A percentile compares a stretch with the other conserved stretches of the same genome.
phyloP scores from a whole-genome alignment of 2,888 invertebrate species.

The Neria commutata region DNA sequence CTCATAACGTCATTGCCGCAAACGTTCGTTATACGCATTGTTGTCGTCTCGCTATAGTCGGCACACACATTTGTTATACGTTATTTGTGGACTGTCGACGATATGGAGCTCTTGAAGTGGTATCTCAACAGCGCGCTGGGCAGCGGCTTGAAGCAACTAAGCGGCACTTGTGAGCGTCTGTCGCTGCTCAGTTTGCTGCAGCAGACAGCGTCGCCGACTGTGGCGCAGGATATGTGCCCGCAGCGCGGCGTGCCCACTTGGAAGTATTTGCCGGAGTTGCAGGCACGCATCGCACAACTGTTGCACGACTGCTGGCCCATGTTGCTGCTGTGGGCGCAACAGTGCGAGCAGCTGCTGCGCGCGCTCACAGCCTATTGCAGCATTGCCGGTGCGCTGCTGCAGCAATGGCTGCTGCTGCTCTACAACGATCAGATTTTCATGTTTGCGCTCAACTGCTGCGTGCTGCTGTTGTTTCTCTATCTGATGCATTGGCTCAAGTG shows the following conservation, averaged over 20 bases:
- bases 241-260: slow-evolving; percentile 24
- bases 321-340: slow-evolving; percentile 19
- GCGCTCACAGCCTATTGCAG: slow-evolving; percentile 25
- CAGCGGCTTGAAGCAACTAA: too few relatives aligned
- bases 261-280: slow-evolving; percentile 26
- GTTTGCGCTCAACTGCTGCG: slow-evolving; percentile 41
- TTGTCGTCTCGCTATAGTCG: too few relatives aligned
- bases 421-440: slow-evolving; percentile 43
- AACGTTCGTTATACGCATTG: too few relatives aligned
- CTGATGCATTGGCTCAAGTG: slow-evolving; percentile 39
- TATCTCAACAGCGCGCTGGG: too few relatives aligned
- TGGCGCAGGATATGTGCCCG: slow-evolving; percentile 17
- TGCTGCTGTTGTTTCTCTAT: slow-evolving; percentile 48
- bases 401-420: not conserved
- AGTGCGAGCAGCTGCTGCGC: slow-evolving; percentile 29
- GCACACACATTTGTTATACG: too few relatives aligned
- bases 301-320: slow-evolving; percentile 26
- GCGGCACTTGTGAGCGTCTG: not conserved
- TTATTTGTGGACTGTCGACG: too few relatives aligned
- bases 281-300: slow-evolving; percentile 18
- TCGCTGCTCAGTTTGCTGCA: not conserved
- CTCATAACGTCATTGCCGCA: too few relatives aligned
- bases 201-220: not conserved
- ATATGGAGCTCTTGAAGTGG: not conserved
- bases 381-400: slow-evolving; percentile 15